Evolutionary conservation across 2,888 invertebrate genomes (phyloP).

Genomic region (Vesta saturnalis): DNA sequence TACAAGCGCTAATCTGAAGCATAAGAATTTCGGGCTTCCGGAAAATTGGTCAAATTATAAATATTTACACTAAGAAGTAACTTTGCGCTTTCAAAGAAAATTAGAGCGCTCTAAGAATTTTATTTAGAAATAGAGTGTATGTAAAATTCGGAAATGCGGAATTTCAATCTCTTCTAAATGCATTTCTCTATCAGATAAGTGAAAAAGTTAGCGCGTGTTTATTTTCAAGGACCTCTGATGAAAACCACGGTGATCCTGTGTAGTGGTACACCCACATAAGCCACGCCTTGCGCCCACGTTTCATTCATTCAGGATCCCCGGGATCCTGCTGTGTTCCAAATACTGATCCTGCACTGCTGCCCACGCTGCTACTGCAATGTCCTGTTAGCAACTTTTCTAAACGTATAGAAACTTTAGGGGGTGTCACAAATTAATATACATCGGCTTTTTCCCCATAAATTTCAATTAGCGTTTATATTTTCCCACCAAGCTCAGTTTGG

Average conservation of each 20-base stretch:
- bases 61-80: no score
- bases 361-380: conserved; percentile 45
- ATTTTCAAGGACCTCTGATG: conserved; percentile 27
- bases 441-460: not conserved
- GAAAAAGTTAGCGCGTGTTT: conserved; percentile 21
- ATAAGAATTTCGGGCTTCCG: no score
- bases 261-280: conserved; percentile 48
- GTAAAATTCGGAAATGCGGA: no score
- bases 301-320: conserved; percentile 51
- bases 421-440: conserved; percentile 11
- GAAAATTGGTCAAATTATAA: no score
- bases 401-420: conserved; percentile 12
- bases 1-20: no score
- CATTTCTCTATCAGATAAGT: not conserved
- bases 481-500: not conserved
- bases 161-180: no score
- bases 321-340: conserved; percentile 43
- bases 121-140: no score
- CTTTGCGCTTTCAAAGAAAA: no score
- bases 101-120: no score
- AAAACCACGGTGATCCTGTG: conserved; percentile 39
- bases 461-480: conserved; percentile 4
- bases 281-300: conserved; percentile 49
- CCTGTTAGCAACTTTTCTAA: conserved; percentile 31
- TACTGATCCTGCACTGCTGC: conserved; percentile 46